These are phyloP conservation scores for Cristatella mucedo DNA, from an alignment of 2,888 invertebrate species.

Conservation along the genomic window DNA sequence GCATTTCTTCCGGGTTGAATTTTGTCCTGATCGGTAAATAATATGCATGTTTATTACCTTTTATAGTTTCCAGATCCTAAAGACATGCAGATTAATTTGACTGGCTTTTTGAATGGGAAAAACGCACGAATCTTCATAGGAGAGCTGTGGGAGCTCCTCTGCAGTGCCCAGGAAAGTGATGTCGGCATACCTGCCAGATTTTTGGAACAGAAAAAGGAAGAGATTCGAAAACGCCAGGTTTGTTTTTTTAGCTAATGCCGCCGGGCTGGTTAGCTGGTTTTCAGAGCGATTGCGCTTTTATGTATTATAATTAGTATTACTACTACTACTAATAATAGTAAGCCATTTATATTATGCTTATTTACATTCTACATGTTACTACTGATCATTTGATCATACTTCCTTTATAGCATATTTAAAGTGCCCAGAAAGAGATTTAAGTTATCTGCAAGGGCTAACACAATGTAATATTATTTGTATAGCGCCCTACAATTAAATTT, in stretches of 20 bases:
- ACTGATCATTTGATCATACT: no score
- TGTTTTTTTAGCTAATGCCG: constrained; percentile 9
- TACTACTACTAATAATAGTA: no score
- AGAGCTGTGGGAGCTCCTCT: constrained; percentile 83
- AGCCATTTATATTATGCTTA: no score
- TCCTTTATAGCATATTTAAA: no score
- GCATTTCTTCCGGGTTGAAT: neutral
- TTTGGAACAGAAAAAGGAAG: constrained; percentile 87
- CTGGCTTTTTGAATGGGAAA: constrained; percentile 93
- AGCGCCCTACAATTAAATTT: no score
- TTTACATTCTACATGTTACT: no score
- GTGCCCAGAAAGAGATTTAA: no score
- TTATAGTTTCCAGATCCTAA: constrained; percentile 81
- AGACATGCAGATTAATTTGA: constrained; percentile 98
- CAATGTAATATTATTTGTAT: no score
- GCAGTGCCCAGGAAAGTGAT: constrained; percentile 85
- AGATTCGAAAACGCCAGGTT: constrained; percentile 45
- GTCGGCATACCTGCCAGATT: constrained; percentile 87
- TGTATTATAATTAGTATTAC: no score
- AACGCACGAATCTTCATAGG: constrained; percentile 94
- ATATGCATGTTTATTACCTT: constrained; percentile 10
- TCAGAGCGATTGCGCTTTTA: no score
- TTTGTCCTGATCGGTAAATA: neutral
- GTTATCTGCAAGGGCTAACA: no score
- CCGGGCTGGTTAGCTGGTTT: no score